These are phyloP conservation scores for Aphelinus certus DNA, from an alignment of 1,140 invertebrate species.

Conservation along the genomic window DNA sequence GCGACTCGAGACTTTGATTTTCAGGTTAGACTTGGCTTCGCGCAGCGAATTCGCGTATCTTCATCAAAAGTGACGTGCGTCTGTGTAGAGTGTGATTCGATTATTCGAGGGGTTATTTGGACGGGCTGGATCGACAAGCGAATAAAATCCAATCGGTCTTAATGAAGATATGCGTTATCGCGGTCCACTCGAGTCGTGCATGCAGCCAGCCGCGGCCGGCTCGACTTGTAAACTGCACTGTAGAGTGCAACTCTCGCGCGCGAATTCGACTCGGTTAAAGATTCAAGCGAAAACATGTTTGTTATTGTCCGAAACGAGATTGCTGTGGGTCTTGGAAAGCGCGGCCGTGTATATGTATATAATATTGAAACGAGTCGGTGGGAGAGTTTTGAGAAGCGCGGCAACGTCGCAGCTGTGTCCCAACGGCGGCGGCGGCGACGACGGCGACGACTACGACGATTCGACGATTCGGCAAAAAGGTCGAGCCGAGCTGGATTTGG, in stretches of 20 bases:
- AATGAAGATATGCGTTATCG: constrained; percentile 38
- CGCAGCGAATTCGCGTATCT: neutral
- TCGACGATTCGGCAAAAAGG: constrained; percentile 17
- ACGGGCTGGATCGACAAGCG: constrained; percentile 23
- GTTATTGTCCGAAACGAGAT: too few relatives aligned
- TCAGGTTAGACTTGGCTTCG: too few relatives aligned
- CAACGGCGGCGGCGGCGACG: neutral
- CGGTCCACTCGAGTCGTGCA: neutral
- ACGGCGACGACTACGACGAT: constrained; percentile 12
- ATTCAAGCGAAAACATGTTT: too few relatives aligned
- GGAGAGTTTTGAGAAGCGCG: constrained; percentile 10
- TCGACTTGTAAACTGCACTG: too few relatives aligned
- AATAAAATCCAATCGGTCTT: constrained; percentile 31
- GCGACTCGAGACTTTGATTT: neutral
- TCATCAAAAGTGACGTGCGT: constrained; percentile 5
- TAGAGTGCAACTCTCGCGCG: too few relatives aligned
- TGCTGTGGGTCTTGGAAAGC: too few relatives aligned
- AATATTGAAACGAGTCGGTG: too few relatives aligned
- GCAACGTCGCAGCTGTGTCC: constrained; percentile 30
- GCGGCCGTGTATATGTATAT: too few relatives aligned
- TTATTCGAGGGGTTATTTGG: neutral
- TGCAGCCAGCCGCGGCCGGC: too few relatives aligned
- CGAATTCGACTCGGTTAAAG: too few relatives aligned
- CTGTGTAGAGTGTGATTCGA: neutral
- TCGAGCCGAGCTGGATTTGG: neutral